Percentiles rank a stretch among this genome's conserved stretches.
phyloP scores from a whole-genome alignment of 2,888 invertebrate genomes.

The Dicyrtomina minuta region DNA sequence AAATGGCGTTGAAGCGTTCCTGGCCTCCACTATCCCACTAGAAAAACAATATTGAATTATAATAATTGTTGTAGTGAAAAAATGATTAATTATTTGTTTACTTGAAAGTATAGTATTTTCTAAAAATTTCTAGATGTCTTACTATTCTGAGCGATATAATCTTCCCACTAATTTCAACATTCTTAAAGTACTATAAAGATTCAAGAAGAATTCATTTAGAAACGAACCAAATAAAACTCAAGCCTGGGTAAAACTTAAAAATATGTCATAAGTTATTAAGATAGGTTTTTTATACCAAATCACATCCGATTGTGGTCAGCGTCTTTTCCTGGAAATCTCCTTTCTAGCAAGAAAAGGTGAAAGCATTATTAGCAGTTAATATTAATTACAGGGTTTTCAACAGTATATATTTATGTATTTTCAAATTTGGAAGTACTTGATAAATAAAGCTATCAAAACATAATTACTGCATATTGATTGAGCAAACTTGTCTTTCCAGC shows the following conservation, averaged over 20 bases:
- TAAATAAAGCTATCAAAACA: neutral
- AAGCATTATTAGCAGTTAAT: too few species aligned
- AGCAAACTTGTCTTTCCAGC: conserved; percentile 35
- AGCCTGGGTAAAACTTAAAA: too few species aligned
- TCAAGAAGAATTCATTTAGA: conserved; percentile 9
- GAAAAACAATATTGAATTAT: neutral
- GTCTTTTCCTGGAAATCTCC: conserved; percentile 40
- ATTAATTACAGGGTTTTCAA: too few species aligned
- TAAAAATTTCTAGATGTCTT: conserved; percentile 9
- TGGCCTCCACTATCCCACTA: conserved; percentile 51
- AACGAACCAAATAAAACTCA: neutral
- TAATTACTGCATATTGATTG: conserved; percentile 13
- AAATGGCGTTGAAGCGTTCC: conserved; percentile 44
- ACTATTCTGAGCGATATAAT: conserved; percentile 43
- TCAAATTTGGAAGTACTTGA: too few species aligned
- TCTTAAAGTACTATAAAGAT: conserved; percentile 42
- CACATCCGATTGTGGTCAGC: conserved; percentile 44
- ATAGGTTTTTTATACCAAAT: conserved; percentile 36
- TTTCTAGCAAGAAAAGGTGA: conserved; percentile 34
- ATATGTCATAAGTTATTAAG: too few species aligned
- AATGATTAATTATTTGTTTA: too few species aligned
- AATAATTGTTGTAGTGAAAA: too few species aligned
- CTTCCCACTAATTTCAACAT: conserved; percentile 45
- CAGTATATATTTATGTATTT: conserved; percentile 15
- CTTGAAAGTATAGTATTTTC: too few species aligned